Percentiles rank a stretch among this genome's conserved stretches.
Conservation (phyloP, 1,140 invertebrate genomes). For the Drosophila guanche region DNA sequence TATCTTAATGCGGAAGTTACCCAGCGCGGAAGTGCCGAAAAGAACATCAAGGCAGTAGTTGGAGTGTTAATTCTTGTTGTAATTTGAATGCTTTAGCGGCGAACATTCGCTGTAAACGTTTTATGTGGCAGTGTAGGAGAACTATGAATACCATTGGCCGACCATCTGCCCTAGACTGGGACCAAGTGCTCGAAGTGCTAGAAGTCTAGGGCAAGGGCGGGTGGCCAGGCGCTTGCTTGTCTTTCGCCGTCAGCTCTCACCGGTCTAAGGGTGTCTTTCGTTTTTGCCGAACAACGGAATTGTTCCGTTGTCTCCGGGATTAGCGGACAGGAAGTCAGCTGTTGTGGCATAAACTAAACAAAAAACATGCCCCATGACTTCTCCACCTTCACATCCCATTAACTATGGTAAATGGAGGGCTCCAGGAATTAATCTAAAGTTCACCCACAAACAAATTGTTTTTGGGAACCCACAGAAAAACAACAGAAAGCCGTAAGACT, state of each 20-base stretch:
- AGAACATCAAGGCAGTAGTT: slow-evolving; percentile 48
- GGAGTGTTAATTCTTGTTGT: no score
- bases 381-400: slow-evolving; percentile 1
- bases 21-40: slow-evolving; percentile 69
- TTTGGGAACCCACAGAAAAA: slow-evolving; percentile 43
- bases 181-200: no score
- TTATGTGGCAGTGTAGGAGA: no score
- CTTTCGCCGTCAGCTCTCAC: slow-evolving; percentile 45
- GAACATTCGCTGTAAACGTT: no score
- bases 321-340: slow-evolving; percentile 56
- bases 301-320: slow-evolving; percentile 13
- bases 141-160: slow-evolving; percentile 8
- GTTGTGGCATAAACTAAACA: slow-evolving; percentile 66
- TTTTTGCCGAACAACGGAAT: slow-evolving; percentile 16
- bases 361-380: slow-evolving; percentile 22
- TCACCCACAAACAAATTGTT: slow-evolving; percentile 64
- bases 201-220: no score
- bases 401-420: neutral
- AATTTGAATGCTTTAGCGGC: no score
- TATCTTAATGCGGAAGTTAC: slow-evolving; percentile 64
- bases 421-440: slow-evolving; percentile 26
- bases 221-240: slow-evolving; percentile 6
- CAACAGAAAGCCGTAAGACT: slow-evolving; percentile 5
- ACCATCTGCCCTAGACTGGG: no score
- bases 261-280: slow-evolving; percentile 23